Percentiles rank a stretch among this genome's conserved stretches.
Conservation (phyloP, 2,113 vertebrate genomes). For the Protobothrops mucrosquamatus region DNA sequence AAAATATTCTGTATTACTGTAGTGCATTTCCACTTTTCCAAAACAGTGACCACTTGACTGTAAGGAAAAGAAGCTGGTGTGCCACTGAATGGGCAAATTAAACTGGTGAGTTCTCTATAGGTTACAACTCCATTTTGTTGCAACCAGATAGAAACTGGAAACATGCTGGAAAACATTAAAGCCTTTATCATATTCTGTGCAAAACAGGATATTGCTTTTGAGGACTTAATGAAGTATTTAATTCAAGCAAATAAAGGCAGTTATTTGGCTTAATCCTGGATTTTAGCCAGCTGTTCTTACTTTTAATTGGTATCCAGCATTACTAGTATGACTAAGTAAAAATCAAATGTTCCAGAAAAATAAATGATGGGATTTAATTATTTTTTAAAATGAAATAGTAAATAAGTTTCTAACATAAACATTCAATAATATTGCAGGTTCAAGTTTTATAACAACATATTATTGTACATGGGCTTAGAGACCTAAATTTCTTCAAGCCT, state of each 20-base stretch:
- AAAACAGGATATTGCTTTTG: constrained; percentile 31
- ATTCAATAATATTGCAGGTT: neutral
- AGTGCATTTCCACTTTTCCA: neutral
- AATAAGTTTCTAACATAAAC: neutral
- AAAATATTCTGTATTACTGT: neutral
- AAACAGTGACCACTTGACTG: neutral
- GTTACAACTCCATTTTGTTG: neutral
- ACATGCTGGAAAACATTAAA: constrained; percentile 20
- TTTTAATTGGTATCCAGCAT: constrained; percentile 13
- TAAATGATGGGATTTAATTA: neutral
- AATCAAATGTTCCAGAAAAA: constrained; percentile 6
- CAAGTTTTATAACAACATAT: neutral
- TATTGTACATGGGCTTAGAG: neutral
- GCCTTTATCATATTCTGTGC: neutral
- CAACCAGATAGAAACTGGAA: constrained; percentile 9
- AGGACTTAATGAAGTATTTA: constrained; percentile 21
- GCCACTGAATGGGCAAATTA: neutral
- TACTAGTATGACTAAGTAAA: neutral
- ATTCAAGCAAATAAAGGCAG: constrained; percentile 22
- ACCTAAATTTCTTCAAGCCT: neutral
- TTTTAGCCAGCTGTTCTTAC: neutral
- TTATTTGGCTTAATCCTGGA: constrained; percentile 21
- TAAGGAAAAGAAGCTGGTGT: neutral
- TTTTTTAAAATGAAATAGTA: neutral
- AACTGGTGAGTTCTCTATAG: neutral